Conservation (phyloP, 2,888 invertebrate genomes). For the Drosophila prolongata region DNA sequence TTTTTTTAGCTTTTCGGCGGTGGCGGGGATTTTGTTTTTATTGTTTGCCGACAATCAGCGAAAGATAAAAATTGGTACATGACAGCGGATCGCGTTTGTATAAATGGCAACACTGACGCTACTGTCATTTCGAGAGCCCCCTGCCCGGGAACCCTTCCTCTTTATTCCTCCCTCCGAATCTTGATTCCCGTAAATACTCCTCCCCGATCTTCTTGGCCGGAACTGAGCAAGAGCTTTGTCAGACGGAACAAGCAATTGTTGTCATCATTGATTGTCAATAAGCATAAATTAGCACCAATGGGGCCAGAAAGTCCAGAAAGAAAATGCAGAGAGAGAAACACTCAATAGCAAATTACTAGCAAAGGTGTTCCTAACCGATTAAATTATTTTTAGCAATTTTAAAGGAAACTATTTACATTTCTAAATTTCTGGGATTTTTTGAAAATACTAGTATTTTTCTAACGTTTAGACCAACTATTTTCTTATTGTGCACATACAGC, state of each 20-base stretch:
- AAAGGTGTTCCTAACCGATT: no score
- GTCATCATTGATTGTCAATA: constrained; percentile 84
- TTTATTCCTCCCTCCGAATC: background rate
- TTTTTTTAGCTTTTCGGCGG: constrained; percentile 56
- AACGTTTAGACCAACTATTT: background rate
- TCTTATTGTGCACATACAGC: background rate
- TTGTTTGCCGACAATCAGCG: constrained; percentile 82
- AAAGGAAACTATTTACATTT: no score
- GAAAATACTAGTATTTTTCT: background rate
- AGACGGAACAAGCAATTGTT: constrained; percentile 82
- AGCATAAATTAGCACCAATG: constrained; percentile 83
- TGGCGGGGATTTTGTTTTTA: constrained; percentile 74
- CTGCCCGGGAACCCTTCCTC: constrained; percentile 9
- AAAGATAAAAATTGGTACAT: constrained; percentile 82
- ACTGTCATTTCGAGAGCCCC: constrained; percentile 73
- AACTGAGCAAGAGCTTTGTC: constrained; percentile 48
- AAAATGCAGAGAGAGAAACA: background rate
- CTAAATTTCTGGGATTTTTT: no score
- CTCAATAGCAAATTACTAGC: background rate
- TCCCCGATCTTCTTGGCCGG: constrained; percentile 24
- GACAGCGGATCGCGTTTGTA: constrained; percentile 83
- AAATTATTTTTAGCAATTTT: no score
- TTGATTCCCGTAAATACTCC: background rate
- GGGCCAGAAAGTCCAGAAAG: constrained; percentile 48
- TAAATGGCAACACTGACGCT: constrained; percentile 81